Evolutionary conservation across 2,797 vertebrate species (phyloP).

Genomic region (Anableps anableps): DNA sequence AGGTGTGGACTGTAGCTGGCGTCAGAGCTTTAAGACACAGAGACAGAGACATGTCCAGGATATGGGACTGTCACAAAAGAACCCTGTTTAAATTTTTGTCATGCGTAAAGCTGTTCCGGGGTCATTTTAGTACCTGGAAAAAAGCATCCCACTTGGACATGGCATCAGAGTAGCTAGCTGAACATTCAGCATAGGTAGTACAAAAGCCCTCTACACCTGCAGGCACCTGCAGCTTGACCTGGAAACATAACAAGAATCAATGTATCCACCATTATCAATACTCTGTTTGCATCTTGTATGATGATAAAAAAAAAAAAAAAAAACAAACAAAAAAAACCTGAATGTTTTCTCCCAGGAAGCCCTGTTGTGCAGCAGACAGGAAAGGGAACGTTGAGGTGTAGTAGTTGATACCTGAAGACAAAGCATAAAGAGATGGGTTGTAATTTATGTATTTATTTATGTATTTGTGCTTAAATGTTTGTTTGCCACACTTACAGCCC

Average conservation of each 20-base stretch:
- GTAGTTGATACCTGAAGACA: constrained; percentile 86
- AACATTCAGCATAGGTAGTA: constrained; percentile 78
- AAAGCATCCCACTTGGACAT: constrained; percentile 87
- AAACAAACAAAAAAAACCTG: constrained; percentile 47
- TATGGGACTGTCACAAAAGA: no score
- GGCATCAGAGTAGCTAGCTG: constrained; percentile 54
- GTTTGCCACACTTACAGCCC: constrained; percentile 84
- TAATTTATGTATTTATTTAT: neutral
- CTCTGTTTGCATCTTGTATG: neutral
- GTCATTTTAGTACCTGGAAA: constrained; percentile 80
- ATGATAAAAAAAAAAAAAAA: neutral
- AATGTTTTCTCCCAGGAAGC: constrained; percentile 74
- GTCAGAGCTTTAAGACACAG: no score
- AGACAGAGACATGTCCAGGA: no score
- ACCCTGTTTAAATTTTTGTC: neutral
- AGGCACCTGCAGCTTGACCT: constrained; percentile 80
- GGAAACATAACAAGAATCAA: neutral
- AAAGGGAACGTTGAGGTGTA: constrained; percentile 84
- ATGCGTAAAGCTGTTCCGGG: neutral
- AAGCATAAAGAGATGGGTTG: neutral
- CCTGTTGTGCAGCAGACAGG: constrained; percentile 85
- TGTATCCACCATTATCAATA: neutral
- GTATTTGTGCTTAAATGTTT: neutral
- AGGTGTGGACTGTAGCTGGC: no score
- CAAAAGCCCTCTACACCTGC: constrained; percentile 78